Evolutionary conservation across 2,797 vertebrate genomes (phyloP), one percentile per base, ranked within the genome.

Genomic region (Gymnopithys bicolor): DNA sequence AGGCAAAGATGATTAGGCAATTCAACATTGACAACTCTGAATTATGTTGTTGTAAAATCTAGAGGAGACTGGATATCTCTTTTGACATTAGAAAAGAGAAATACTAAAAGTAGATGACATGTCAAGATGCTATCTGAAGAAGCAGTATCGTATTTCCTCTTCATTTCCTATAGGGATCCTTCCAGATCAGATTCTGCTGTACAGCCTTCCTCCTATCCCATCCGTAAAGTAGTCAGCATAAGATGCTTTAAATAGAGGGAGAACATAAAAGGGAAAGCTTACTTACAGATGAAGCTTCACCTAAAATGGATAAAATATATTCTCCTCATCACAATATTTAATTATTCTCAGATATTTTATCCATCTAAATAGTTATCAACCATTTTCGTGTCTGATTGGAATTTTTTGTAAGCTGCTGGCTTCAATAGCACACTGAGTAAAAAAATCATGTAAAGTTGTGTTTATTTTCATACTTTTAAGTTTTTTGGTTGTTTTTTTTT

Each of bases 1-100:
- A 69, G 45, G 45, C 30, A 90, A 90, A 87, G 41, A 94, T 87
- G 68, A 83, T 90, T 79, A 90, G 23, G 53, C 75, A 93, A 52
- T 81, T 87, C 67, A 67, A 27, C 6, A 1, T 64, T 93, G 78
- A 84, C 69, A 89, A 51, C 19, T 84, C 59, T 71, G 76, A 84
- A 68, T 75, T 89, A 64, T 62, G 37, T 62, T 93, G 58, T 39
- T 88, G 35, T 68, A 71, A 67, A 93, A 93, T 16, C 43, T 69
- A 73, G 14, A 84, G 28, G 22, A 86, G 13, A 13, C 24, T 90
- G 22, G 53, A 43, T 86, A 69, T 58, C 53, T 82, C 37, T 89
- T 74, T 58, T 62, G 24, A 91, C 88, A 74, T 60, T 69, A 78
- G 69, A 48, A 89, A 52, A 89, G 71, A 18, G 37, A 93, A 83